Percentiles rank a stretch among this genome's conserved stretches.
These are phyloP conservation scores for Rhagophthalmus giganteus DNA, from an alignment of 2,888 invertebrate species.

Conservation along the genomic window DNA sequence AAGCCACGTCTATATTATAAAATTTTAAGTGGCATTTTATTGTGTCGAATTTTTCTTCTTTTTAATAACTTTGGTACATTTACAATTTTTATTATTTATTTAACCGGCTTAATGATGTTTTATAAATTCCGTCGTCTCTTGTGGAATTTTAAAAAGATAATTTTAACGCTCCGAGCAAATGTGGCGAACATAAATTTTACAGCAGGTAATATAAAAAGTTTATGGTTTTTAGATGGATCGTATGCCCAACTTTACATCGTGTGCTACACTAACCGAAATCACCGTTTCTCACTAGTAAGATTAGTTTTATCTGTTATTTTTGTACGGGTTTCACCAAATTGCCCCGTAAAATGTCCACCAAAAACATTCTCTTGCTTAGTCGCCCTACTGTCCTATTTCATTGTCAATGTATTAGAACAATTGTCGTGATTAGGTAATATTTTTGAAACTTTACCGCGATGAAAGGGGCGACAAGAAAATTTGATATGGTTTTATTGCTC, in stretches of 20 bases:
- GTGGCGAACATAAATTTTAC: slow-evolving; percentile 10
- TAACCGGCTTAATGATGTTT: too few relatives aligned
- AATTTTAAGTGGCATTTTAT: too few relatives aligned
- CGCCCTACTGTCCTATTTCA: neutral
- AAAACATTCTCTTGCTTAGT: neutral
- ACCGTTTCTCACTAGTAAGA: slow-evolving; percentile 4
- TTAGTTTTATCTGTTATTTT: slow-evolving; percentile 8
- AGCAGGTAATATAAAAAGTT: slow-evolving; percentile 12
- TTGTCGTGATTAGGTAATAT: too few relatives aligned
- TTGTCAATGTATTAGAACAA: too few relatives aligned
- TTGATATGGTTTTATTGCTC: too few relatives aligned
- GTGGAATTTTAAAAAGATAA: neutral
- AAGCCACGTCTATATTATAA: too few relatives aligned
- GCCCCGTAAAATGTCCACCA: slow-evolving; percentile 4
- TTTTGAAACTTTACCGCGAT: too few relatives aligned
- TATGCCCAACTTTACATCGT: neutral
- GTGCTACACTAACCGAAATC: slow-evolving; percentile 7
- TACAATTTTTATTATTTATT: neutral
- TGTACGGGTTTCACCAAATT: slow-evolving; percentile 3
- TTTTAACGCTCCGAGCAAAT: too few relatives aligned
- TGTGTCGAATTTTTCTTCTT: too few relatives aligned
- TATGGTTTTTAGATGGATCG: slow-evolving; percentile 14
- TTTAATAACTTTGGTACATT: too few relatives aligned
- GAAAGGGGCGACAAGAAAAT: too few relatives aligned
- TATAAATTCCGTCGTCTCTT: neutral